A percentile compares a stretch with the other conserved stretches of the same genome.
Conservation (phyloP, 2,888 invertebrate genomes). For the Venustoraphidia nigricollis region DNA sequence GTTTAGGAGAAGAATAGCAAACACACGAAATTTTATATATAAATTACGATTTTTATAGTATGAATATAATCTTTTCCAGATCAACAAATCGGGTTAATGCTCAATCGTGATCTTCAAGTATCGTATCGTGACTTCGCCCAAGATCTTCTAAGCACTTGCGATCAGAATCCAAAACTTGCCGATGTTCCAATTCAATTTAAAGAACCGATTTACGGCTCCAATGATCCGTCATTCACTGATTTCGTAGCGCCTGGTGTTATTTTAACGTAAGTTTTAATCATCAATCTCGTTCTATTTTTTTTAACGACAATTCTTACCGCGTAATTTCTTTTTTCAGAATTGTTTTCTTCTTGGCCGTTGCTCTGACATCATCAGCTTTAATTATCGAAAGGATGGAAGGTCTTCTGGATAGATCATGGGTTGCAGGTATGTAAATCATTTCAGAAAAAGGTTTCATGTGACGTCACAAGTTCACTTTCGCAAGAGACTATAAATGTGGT, state of each 20-base stretch:
- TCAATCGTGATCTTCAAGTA: slow-evolving; percentile 72
- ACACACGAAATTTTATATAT: too few species aligned
- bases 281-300: not conserved
- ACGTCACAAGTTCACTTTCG: too few species aligned
- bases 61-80: slow-evolving; percentile 34
- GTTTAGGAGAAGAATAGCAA: too few species aligned
- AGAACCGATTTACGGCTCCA: slow-evolving; percentile 76
- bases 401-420: slow-evolving; percentile 81
- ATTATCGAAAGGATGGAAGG: slow-evolving; percentile 88
- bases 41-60: too few species aligned
- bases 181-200: slow-evolving; percentile 82
- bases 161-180: slow-evolving; percentile 71
- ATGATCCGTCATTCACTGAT: slow-evolving; percentile 84
- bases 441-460: too few species aligned
- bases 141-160: slow-evolving; percentile 53
- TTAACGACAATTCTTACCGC: not conserved
- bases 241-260: slow-evolving; percentile 94
- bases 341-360: slow-evolving; percentile 91
- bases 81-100: slow-evolving; percentile 84
- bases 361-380: slow-evolving; percentile 79
- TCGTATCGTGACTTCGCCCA: slow-evolving; percentile 76
- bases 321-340: slow-evolving; percentile 44
- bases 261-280: slow-evolving; percentile 54
- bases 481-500: too few species aligned
- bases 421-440: slow-evolving; percentile 41